These are phyloP conservation scores for Tylochromis polylepis DNA, from an alignment of 2,113 vertebrate genomes.

Conservation along the genomic window DNA sequence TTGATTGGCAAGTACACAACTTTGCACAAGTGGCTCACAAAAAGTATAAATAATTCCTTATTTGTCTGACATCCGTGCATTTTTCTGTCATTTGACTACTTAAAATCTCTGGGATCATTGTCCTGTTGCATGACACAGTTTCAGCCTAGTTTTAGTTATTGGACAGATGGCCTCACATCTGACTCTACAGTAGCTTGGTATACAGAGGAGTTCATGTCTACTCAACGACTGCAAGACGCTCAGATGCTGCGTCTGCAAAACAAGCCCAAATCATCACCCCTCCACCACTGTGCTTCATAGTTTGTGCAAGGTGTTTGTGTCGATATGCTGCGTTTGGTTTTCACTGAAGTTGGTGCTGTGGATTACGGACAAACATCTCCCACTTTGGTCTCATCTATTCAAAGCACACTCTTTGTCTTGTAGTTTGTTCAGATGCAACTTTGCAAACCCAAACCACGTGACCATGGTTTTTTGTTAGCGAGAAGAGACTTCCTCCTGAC, in stretches of 20 bases:
- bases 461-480: fast-evolving
- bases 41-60: neutral
- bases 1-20: neutral
- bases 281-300: neutral
- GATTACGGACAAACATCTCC: neutral
- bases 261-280: neutral
- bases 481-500: neutral
- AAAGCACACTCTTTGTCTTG: neutral
- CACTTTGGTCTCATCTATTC: neutral
- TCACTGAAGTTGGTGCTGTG: too few species aligned
- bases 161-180: neutral
- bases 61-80: neutral
- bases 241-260: neutral
- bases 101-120: fast-evolving
- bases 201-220: neutral
- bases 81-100: neutral
- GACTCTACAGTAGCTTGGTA: neutral
- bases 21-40: neutral
- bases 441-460: neutral
- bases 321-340: neutral
- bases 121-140: fast-evolving
- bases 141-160: neutral
- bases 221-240: neutral
- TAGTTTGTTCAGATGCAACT: neutral
- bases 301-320: neutral